Evolutionary conservation across 1,140 invertebrate species (phyloP).

Genomic region (Brachionus plicatilis): DNA sequence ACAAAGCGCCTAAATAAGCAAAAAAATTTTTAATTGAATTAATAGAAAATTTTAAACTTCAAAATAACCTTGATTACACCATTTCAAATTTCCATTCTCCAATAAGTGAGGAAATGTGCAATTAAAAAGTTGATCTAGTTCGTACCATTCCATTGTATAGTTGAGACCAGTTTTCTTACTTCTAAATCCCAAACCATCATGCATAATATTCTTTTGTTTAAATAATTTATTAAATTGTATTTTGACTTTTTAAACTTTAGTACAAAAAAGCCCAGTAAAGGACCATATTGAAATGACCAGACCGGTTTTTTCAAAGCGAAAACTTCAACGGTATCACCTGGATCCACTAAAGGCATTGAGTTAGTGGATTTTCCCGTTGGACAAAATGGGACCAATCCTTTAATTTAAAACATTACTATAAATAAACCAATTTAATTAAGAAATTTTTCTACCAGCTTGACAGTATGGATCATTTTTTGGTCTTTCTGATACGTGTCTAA

Average conservation of each 20-base stretch:
- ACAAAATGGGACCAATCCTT: slow-evolving; percentile 47
- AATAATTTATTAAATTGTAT: background rate
- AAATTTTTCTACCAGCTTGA: slow-evolving; percentile 44
- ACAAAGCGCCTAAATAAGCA: slow-evolving; percentile 44
- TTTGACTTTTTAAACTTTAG: background rate
- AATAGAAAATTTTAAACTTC: background rate
- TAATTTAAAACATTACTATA: background rate
- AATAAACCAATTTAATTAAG: background rate
- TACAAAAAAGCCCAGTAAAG: slow-evolving; percentile 49
- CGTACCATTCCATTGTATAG: slow-evolving; percentile 54
- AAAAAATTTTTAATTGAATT: background rate
- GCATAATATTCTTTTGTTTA: slow-evolving; percentile 50
- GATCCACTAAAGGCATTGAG: slow-evolving; percentile 47
- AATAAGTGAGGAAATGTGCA: slow-evolving; percentile 51
- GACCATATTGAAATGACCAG: slow-evolving; percentile 51
- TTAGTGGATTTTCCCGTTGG: slow-evolving; percentile 46
- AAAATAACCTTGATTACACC: slow-evolving; percentile 50
- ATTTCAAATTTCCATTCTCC: slow-evolving; percentile 45
- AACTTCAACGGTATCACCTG: slow-evolving; percentile 46
- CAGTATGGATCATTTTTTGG: slow-evolving; percentile 49
- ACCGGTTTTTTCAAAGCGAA: slow-evolving; percentile 53
- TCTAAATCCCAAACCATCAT: slow-evolving; percentile 51
- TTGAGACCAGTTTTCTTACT: slow-evolving; percentile 48
- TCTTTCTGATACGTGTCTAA: slow-evolving; percentile 18
- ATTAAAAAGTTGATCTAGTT: slow-evolving; percentile 52